Percentiles rank a stretch among this genome's conserved stretches.
phyloP scores from a whole-genome alignment of 2,888 invertebrate genomes.

The Meandrusa payeni region DNA sequence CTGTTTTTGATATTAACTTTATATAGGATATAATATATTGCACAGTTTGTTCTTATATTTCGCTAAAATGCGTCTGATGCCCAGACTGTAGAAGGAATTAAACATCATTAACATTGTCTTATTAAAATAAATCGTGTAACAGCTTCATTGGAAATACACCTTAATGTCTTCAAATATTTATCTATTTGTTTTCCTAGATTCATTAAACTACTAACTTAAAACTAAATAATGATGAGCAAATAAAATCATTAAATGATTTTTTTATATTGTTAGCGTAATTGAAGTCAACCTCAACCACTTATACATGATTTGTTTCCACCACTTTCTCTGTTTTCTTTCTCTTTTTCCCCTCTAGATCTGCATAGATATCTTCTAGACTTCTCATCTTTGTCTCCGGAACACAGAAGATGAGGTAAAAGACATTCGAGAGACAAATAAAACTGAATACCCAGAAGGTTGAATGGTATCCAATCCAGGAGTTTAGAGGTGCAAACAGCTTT shows the following conservation, averaged over 20 bases:
- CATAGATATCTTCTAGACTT: conserved; percentile 94
- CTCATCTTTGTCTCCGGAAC: conserved; percentile 98
- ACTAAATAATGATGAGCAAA: conserved; percentile 9
- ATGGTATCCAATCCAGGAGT: conserved; percentile 83
- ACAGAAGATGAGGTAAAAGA: conserved; percentile 90
- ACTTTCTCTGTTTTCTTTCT: conserved; percentile 37
- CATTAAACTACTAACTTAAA: too few relatives aligned
- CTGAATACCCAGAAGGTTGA: conserved; percentile 93
- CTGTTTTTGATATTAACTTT: too few relatives aligned
- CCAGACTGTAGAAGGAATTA: too few relatives aligned
- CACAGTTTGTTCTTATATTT: too few relatives aligned
- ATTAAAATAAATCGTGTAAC: too few relatives aligned
- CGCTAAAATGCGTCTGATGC: too few relatives aligned
- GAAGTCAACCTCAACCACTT: conserved; percentile 18
- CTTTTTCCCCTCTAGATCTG: conserved; percentile 83
- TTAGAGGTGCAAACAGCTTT: conserved; percentile 88
- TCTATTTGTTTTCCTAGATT: too few relatives aligned
- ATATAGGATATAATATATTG: too few relatives aligned
- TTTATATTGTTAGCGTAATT: background rate
- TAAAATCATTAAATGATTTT: conserved; percentile 1
- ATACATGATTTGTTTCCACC: conserved; percentile 51
- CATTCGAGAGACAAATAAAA: conserved; percentile 84
- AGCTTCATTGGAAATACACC: too few relatives aligned
- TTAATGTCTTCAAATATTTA: too few relatives aligned
- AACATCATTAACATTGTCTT: too few relatives aligned